Base-by-base conservation (phyloP, 2,888 invertebrate species). In the Limulus polyphemus region DNA sequence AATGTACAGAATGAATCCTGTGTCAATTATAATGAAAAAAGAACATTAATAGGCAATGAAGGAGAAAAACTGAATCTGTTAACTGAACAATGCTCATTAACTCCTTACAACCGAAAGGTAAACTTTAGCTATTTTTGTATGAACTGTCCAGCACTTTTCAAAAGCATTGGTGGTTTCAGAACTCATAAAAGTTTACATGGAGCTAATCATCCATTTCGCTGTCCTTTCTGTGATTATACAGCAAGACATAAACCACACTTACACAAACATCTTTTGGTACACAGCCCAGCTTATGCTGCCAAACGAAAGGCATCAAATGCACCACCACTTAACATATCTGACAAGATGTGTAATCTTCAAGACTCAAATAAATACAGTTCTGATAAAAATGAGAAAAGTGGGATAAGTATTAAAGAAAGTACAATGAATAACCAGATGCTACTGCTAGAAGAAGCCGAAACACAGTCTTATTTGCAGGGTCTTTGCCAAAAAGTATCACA, bases 101-200 rank as follows among this genome's bases (percentile, higher is more conserved):
- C 47, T n/a, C 32, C 50, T 32, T 10, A 14, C 13, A 5, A 1
- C 13, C 63, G 50, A 32, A 60, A 56, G 46, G 50, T 54, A 11
- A 51, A 52, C 10, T 62, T 56, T 11, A 62, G 54, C 49, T 62
- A 65, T 50, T 67, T 64, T 73, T 92, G 91, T 75, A 81, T 82
- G 64, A 83, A 85, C 70, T 92, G 91, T 75, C 91, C 91, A 1
- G 88, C 90, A 0, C 82, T 90, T 73, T 92, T 85, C 77, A 83
- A 89, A 65, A 84, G 83, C 69, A 84, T 84, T 67, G 82, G 82
- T 70, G 90, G 90, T 74, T 78, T 87, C 61, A 80, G 81, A 62
- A 83, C 84, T 64, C 91, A 92, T 72, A 77, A 83, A 65, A 81
- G 84, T 68, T 85, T 84, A 72, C 88, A 89, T 73, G 81, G 82